Evolutionary conservation across 2,888 invertebrate species (phyloP).

Genomic region (Phymatocera aterrima): DNA sequence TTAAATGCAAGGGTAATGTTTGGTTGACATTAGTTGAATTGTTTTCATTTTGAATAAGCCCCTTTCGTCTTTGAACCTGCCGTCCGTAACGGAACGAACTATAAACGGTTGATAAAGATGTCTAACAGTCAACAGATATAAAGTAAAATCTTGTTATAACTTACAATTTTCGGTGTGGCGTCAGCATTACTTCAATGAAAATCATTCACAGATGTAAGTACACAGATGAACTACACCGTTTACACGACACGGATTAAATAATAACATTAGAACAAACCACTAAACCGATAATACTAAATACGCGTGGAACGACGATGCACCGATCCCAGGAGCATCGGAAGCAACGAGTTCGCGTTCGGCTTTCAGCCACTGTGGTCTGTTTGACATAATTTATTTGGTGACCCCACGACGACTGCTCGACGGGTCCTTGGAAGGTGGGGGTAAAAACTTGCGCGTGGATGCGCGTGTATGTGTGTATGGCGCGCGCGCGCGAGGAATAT

Average conservation of each 20-base stretch:
- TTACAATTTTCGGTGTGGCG: constrained; percentile 58
- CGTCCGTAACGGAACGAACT: neutral
- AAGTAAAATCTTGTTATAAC: constrained; percentile 49
- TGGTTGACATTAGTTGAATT: constrained; percentile 20
- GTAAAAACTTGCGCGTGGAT: neutral
- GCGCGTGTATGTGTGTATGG: constrained; percentile 1
- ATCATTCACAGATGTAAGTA: constrained; percentile 51
- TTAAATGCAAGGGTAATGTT: neutral
- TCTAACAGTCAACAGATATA: too few species aligned
- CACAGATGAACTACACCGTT: constrained; percentile 51
- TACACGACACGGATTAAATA: constrained; percentile 1
- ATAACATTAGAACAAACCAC: neutral
- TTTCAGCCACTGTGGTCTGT: constrained; percentile 56
- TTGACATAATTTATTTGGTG: constrained; percentile 62
- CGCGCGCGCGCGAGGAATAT: neutral
- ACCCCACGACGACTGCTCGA: constrained; percentile 54
- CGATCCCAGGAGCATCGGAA: constrained; percentile 46
- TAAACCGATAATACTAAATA: neutral
- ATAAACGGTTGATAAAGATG: constrained; percentile 3
- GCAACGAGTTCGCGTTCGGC: constrained; percentile 51
- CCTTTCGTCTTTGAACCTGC: neutral
- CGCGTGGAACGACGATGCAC: constrained; percentile 42
- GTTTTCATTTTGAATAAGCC: neutral
- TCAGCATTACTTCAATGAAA: constrained; percentile 56
- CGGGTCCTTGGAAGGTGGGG: constrained; percentile 42